These are phyloP conservation scores for Xanthorhoe spadicearia DNA, from an alignment of 2,888 invertebrate genomes.

Conservation along the genomic window DNA sequence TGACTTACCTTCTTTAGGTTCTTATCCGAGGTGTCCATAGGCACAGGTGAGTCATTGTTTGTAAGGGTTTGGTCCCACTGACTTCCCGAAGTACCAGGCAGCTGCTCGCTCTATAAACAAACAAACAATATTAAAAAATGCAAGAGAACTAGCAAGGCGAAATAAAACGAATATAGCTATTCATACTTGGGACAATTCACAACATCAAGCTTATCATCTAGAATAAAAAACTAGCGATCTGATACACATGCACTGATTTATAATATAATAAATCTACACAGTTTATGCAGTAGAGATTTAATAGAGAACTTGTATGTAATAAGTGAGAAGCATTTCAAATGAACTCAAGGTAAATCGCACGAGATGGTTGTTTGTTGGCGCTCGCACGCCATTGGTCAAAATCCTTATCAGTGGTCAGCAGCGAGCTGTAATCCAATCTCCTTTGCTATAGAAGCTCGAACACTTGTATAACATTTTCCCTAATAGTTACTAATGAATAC, in stretches of 20 bases:
- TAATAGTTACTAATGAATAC: neutral
- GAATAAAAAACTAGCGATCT: neutral
- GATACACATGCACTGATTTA: slow-evolving; percentile 6
- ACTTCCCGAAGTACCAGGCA: slow-evolving; percentile 41
- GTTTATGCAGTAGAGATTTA: neutral
- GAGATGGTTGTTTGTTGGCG: slow-evolving; percentile 7
- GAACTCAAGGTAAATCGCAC: slow-evolving; percentile 13
- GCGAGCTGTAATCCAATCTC: slow-evolving; percentile 6
- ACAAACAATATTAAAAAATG: neutral
- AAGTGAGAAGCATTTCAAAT: slow-evolving; percentile 8
- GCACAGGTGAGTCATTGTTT: slow-evolving; percentile 49
- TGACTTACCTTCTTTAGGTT: slow-evolving; percentile 76
- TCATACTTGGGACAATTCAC: slow-evolving; percentile 16
- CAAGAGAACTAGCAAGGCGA: slow-evolving; percentile 1
- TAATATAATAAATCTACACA: neutral
- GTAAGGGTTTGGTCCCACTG: slow-evolving; percentile 55
- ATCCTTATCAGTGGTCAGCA: slow-evolving; percentile 14
- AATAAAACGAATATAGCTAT: slow-evolving; percentile 15
- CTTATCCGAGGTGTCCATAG: slow-evolving; percentile 73
- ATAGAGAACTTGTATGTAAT: slow-evolving; percentile 10
- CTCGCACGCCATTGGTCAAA: slow-evolving; percentile 19
- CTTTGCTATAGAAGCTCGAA: slow-evolving; percentile 8
- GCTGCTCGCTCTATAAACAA: slow-evolving; percentile 20
- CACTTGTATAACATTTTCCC: slow-evolving; percentile 10
- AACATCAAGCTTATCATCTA: slow-evolving; percentile 9